Evolutionary conservation across 2,113 vertebrate species (phyloP), one percentile per base, ranked within the genome.

Genomic region (Stictonetta naevosa): DNA sequence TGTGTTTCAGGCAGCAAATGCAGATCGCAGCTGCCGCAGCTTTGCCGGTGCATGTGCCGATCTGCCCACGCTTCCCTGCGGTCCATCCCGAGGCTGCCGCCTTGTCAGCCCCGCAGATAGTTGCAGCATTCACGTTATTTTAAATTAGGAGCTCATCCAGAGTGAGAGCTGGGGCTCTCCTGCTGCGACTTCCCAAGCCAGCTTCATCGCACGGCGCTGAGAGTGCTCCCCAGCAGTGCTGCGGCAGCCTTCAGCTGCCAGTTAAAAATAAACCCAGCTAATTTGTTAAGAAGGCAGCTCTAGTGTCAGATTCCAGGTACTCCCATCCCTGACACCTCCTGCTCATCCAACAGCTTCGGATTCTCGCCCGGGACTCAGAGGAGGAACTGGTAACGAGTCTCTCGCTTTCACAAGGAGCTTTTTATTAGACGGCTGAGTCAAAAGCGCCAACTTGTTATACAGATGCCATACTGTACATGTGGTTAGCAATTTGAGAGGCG

Each of bases 401-500:
- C 80, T n/a, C 6, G 0, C n/a, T 82, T 62, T 18, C 34, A 8
- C 21, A 3, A 26, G 78, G 31, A 82, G 40, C 17, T 50, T 42
- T 73, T 66, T 7, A 3, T 14, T 36, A 50, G 12, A 8, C 10
- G 50, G 17, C 34, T 48, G 40, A 67, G 55, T 6, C 40, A 20
- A 63, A 68, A 68, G 17, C 75, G 34, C 44, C 0, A 6, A 8
- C 42, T 25, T 1, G 7, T 59, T 53, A 15, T 1, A 0, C 48
- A 33, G 85, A 14, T 40, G 71, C 81, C 5, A 0, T 6, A 38
- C 50, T 6, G 60, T 5, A 1, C 76, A 1, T 2, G 58, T 20
- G 63, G 66, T 13, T 29, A 62, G 48, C 8, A 13, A 3, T 3
- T 46, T 0, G 4, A 11, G 69, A 20, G 52, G 22, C 13, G 2